Evolutionary conservation across 1,140 invertebrate genomes (phyloP).

Genomic region (Drosophila cardini): DNA sequence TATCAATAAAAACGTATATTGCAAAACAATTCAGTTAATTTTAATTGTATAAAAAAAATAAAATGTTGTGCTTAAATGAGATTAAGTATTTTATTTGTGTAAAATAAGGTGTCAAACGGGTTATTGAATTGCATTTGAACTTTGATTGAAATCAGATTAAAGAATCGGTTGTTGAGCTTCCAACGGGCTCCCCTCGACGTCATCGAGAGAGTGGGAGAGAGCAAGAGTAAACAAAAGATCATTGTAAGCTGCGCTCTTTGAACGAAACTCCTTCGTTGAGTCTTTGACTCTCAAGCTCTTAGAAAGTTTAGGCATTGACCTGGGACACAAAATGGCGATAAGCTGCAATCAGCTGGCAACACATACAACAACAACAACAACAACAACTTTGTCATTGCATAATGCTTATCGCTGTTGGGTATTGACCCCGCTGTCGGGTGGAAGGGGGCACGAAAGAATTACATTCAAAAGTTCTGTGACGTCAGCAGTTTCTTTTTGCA

Average conservation of each 20-base stretch:
- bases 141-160: no score
- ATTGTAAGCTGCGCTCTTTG: neutral
- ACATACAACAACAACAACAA: no score
- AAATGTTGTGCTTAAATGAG: no score
- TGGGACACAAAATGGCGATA: neutral
- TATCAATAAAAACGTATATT: no score
- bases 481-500: slow-evolving; percentile 63
- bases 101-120: neutral
- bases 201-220: neutral
- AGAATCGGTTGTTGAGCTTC: no score
- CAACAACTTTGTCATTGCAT: neutral
- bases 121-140: neutral
- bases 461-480: slow-evolving; percentile 48
- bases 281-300: neutral
- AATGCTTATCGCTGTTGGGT: slow-evolving; percentile 41
- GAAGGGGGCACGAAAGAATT: neutral
- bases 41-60: no score
- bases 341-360: neutral
- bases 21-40: no score
- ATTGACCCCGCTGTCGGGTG: slow-evolving; percentile 28
- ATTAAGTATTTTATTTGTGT: no score
- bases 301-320: no score
- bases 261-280: neutral
- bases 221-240: no score
- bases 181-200: neutral